Evolutionary conservation across 2,888 invertebrate species (phyloP).

Genomic region (Caenorhabditis zanzibari): DNA sequence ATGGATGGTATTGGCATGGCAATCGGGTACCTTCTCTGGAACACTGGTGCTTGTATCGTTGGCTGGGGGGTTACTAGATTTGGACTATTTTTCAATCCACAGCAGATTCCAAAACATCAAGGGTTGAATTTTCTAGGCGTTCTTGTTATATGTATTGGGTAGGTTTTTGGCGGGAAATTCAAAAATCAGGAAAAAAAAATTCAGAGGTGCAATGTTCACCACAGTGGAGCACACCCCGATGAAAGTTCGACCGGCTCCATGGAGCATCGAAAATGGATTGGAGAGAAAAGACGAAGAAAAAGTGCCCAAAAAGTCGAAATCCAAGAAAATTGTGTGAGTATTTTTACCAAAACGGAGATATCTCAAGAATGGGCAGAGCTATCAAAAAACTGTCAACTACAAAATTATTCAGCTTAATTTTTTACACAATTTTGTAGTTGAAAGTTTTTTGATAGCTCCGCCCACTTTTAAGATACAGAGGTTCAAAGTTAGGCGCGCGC

Average conservation of each 20-base stretch:
- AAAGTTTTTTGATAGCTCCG: not conserved
- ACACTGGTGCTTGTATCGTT: conserved; percentile 65
- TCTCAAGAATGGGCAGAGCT: not conserved
- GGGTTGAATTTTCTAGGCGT: conserved; percentile 71
- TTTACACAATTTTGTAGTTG: conserved; percentile 3
- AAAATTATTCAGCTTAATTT: not conserved
- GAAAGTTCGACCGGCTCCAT: conserved; percentile 69
- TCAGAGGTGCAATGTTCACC: conserved; percentile 64
- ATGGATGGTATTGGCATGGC: conserved; percentile 73
- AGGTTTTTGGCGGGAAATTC: conserved; percentile 1
- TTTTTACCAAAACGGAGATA: too few species aligned
- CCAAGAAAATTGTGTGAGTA: conserved; percentile 37
- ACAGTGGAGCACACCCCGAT: conserved; percentile 65
- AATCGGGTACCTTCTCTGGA: conserved; percentile 70
- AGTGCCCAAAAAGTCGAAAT: conserved; percentile 15
- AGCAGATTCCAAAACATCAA: conserved; percentile 58
- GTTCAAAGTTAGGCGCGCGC: not conserved
- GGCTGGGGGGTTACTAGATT: conserved; percentile 72
- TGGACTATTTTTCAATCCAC: conserved; percentile 71
- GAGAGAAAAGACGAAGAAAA: not conserved
- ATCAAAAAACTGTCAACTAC: conserved; percentile 9
- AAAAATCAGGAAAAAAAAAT: not conserved
- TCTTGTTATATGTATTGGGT: conserved; percentile 70
- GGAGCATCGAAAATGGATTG: conserved; percentile 40
- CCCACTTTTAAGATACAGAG: not conserved